A percentile compares a stretch with the other conserved stretches of the same genome.
Conservation (phyloP, 2,113 vertebrate genomes). For the Cathartes aura region DNA sequence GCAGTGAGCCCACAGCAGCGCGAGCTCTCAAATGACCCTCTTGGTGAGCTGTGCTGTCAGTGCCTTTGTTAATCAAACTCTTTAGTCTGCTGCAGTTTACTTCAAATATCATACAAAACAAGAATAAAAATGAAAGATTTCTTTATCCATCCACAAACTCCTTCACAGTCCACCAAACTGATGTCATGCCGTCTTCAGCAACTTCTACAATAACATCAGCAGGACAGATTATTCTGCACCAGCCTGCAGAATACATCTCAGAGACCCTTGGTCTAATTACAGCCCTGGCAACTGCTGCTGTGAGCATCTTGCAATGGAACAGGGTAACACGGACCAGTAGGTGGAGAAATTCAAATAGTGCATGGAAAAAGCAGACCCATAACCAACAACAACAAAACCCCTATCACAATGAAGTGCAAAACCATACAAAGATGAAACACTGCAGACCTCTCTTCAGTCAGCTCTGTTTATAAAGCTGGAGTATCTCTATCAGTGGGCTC, state of each 20-base stretch:
- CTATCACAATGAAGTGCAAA: not conserved
- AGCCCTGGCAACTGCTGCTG: not conserved
- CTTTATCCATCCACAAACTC: not conserved
- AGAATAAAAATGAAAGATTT: not conserved
- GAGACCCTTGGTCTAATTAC: accelerated
- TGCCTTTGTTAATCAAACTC: not conserved
- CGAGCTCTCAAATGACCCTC: not conserved
- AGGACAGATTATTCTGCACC: not conserved
- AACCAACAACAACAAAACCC: not conserved
- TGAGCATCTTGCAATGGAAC: not conserved
- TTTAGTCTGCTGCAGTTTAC: not conserved
- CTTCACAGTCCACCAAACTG: not conserved
- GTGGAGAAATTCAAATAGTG: not conserved
- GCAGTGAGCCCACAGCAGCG: not conserved
- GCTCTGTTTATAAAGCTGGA: not conserved
- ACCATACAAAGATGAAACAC: accelerated
- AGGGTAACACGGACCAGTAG: not conserved
- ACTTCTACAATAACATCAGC: not conserved
- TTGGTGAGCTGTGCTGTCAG: not conserved
- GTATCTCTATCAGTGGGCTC: not conserved
- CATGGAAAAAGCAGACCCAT: not conserved
- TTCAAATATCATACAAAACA: not conserved
- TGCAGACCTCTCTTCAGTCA: not conserved
- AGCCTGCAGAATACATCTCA: not conserved
- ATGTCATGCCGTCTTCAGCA: not conserved